Evolutionary conservation across 1,140 invertebrate species (phyloP).

Genomic region (Tetranychus cinnabarinus): DNA sequence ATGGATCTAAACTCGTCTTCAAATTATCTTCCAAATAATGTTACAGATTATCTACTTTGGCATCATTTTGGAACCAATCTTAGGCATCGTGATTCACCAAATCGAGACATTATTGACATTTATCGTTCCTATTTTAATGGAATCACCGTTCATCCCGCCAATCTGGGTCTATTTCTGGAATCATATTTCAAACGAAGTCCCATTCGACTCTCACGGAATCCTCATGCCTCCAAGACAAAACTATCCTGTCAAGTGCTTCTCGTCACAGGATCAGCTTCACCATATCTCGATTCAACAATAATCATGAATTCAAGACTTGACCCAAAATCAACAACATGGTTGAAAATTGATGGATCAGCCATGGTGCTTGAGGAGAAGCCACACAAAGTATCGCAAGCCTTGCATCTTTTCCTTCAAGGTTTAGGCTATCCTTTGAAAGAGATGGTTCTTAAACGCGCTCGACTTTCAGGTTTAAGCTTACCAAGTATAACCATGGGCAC

Average conservation of each 20-base stretch:
- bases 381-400: slow-evolving; percentile 83
- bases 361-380: slow-evolving; percentile 97
- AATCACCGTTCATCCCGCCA: slow-evolving; percentile 70
- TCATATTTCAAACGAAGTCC: slow-evolving; percentile 38
- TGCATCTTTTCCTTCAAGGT: slow-evolving; percentile 89
- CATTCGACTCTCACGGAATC: slow-evolving; percentile 1
- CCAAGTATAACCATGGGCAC: background rate
- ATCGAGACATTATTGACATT: slow-evolving; percentile 66
- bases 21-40: background rate
- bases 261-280: slow-evolving; percentile 33
- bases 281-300: slow-evolving; percentile 76
- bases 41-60: slow-evolving; percentile 91
- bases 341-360: slow-evolving; percentile 95
- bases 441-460: background rate
- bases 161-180: slow-evolving; percentile 82
- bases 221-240: slow-evolving; percentile 14
- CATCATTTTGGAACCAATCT: slow-evolving; percentile 83
- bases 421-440: slow-evolving; percentile 47
- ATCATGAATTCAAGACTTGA: slow-evolving; percentile 85
- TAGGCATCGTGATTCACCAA: slow-evolving; percentile 32
- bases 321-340: slow-evolving; percentile 85
- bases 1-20: background rate
- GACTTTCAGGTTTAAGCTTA: background rate
- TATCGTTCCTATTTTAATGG: slow-evolving; percentile 62
- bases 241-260: slow-evolving; percentile 63